These are phyloP conservation scores for Parapristionchus giblindavisi DNA, from an alignment of 2,888 invertebrate genomes.

Conservation along the genomic window DNA sequence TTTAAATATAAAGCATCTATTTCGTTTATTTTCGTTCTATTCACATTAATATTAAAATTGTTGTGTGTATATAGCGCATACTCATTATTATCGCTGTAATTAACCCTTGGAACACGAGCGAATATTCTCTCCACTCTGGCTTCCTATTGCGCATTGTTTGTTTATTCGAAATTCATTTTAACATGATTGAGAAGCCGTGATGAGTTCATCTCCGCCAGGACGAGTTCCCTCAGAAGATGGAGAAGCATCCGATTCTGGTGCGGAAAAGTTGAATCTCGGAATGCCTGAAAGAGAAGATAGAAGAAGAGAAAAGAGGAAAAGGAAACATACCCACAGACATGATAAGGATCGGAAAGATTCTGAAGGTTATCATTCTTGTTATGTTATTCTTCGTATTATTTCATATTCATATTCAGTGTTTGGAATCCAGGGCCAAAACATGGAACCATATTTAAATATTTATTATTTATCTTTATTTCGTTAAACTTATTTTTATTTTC, in stretches of 20 bases:
- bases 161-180: not conserved
- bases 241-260: slow-evolving; percentile 34
- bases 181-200: not conserved
- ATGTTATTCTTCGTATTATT: no score
- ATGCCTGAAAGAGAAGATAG: slow-evolving; percentile 14
- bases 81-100: no score
- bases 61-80: no score
- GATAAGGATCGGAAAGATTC: slow-evolving; percentile 31
- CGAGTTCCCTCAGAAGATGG: slow-evolving; percentile 24
- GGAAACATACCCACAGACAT: slow-evolving; percentile 33
- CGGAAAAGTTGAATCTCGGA: not conserved
- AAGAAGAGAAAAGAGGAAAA: slow-evolving; percentile 37
- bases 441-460: no score
- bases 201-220: slow-evolving; percentile 33
- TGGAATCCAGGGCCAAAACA: no score
- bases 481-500: not conserved
- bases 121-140: no score
- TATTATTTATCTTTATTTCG: not conserved
- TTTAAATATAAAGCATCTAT: no score
- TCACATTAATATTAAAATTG: no score
- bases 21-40: no score
- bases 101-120: no score
- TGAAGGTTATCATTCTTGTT: no score
- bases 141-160: not conserved
- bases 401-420: no score